These are phyloP conservation scores for Apamea sordens DNA, from an alignment of 2,888 invertebrate genomes.

Conservation along the genomic window DNA sequence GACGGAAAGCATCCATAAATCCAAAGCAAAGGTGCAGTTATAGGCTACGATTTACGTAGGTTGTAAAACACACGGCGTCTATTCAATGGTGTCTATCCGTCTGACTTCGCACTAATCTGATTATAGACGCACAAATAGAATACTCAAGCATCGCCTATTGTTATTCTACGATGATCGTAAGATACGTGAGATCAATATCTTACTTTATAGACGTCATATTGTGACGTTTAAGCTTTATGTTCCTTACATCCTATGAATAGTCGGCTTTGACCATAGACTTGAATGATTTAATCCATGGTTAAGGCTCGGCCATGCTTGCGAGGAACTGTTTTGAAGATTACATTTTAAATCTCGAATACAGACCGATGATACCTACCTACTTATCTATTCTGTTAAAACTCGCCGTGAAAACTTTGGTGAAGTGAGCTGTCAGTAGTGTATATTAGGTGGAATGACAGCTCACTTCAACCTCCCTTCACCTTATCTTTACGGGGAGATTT, in stretches of 20 bases:
- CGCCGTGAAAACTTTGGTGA: neutral
- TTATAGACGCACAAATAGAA: constrained; percentile 76
- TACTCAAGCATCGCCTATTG: constrained; percentile 79
- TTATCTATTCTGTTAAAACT: neutral
- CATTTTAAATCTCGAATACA: neutral
- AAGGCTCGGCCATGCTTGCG: neutral
- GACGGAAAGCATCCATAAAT: constrained; percentile 54
- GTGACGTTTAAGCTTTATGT: constrained; percentile 76
- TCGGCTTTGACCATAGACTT: constrained; percentile 25
- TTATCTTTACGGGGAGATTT: neutral
- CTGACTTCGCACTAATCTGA: constrained; percentile 73
- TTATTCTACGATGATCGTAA: constrained; percentile 80
- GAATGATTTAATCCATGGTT: constrained; percentile 13
- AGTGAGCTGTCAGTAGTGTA: neutral
- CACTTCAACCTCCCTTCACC: neutral
- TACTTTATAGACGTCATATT: constrained; percentile 77
- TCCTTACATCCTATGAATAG: constrained; percentile 52
- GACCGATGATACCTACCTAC: neutral
- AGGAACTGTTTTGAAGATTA: neutral
- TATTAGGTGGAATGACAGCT: neutral
- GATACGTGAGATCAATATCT: constrained; percentile 84
- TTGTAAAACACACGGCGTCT: constrained; percentile 42
- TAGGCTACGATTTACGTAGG: constrained; percentile 51
- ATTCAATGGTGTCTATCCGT: constrained; percentile 54
- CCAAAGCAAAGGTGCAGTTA: constrained; percentile 27